These are phyloP conservation scores for Mechanitis mazaeus DNA, from an alignment of 2,888 invertebrate genomes.

Conservation along the genomic window DNA sequence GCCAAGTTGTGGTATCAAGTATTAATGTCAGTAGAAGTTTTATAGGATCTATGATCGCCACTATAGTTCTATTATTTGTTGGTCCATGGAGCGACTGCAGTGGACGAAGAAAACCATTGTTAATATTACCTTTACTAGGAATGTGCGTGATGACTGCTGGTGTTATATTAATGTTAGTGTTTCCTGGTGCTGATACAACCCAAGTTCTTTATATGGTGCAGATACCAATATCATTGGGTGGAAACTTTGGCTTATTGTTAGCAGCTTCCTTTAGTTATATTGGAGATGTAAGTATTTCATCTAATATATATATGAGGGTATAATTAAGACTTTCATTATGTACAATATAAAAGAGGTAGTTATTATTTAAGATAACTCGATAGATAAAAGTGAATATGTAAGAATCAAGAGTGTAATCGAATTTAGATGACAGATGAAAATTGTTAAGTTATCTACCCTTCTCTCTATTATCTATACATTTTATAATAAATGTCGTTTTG, in stretches of 20 bases:
- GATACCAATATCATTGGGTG: slow-evolving; percentile 82
- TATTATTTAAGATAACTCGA: neutral
- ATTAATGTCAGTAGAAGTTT: slow-evolving; percentile 80
- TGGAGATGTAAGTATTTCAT: slow-evolving; percentile 80
- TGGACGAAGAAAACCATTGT: slow-evolving; percentile 75
- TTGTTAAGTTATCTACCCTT: neutral
- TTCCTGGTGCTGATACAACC: slow-evolving; percentile 61
- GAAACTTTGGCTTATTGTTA: slow-evolving; percentile 82
- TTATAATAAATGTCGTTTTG: no score
- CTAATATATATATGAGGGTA: no score
- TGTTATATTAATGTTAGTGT: slow-evolving; percentile 60
- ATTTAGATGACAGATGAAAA: neutral
- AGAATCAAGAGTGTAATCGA: neutral
- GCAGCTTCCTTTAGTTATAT: slow-evolving; percentile 87
- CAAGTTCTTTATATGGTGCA: slow-evolving; percentile 66
- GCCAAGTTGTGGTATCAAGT: slow-evolving; percentile 79
- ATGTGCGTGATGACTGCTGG: slow-evolving; percentile 70
- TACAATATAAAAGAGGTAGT: neutral
- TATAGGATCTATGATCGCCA: slow-evolving; percentile 75
- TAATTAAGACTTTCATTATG: neutral
- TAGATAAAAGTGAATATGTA: neutral
- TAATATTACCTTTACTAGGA: slow-evolving; percentile 74
- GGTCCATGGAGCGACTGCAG: slow-evolving; percentile 80
- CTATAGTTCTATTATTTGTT: slow-evolving; percentile 75
- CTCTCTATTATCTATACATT: no score